phyloP scores from a whole-genome alignment of 2,888 invertebrate genomes.

The Pterobdella sp. region DNA sequence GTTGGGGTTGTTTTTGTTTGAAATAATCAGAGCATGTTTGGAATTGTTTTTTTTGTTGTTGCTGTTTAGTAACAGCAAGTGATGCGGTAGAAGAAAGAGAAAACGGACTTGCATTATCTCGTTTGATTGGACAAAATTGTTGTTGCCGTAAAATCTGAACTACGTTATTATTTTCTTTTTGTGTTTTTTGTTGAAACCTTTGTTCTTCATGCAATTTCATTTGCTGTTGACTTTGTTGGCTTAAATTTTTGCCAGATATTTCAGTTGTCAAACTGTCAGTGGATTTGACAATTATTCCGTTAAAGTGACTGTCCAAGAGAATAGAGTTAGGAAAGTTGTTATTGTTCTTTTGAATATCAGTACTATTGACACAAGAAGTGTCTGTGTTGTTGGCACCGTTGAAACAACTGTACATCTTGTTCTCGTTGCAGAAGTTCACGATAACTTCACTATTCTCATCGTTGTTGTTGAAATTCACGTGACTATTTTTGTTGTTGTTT shows the following conservation, averaged over 20 bases:
- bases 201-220: background rate
- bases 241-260: background rate
- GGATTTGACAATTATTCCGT: conserved; percentile 1
- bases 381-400: conserved; percentile 7
- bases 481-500: conserved; percentile 4
- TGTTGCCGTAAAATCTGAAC: background rate
- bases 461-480: conserved; percentile 16
- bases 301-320: background rate
- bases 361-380: background rate
- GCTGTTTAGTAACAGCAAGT: background rate
- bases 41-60: background rate
- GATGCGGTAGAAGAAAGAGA: conserved; percentile 2
- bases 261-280: conserved; percentile 6
- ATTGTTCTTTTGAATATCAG: too few species aligned
- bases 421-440: background rate
- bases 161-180: background rate
- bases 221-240: background rate
- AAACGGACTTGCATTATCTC: background rate
- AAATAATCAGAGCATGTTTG: background rate
- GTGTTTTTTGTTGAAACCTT: background rate
- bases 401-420: background rate
- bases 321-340: background rate
- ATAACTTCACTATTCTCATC: background rate
- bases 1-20: conserved; percentile 8
- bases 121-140: background rate